Conservation (phyloP, 1,140 invertebrate genomes). For the Anagrus nilaparvatae region DNA sequence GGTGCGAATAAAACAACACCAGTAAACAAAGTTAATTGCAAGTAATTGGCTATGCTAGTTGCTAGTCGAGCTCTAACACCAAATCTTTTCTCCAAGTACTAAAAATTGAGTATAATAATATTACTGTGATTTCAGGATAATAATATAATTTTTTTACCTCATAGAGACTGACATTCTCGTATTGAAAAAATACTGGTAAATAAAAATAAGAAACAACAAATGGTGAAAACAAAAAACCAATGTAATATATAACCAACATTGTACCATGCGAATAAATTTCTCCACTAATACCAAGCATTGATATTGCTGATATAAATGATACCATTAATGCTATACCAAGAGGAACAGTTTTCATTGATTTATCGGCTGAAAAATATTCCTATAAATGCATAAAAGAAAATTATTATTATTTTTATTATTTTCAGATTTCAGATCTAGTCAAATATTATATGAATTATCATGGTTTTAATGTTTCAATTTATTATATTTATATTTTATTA, state of each 20-base stretch:
- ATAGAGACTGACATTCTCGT: slow-evolving; percentile 79
- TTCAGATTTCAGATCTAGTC: no score
- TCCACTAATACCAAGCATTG: slow-evolving; percentile 74
- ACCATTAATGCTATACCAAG: slow-evolving; percentile 85
- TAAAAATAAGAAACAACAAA: slow-evolving; percentile 70
- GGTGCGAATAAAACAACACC: slow-evolving; percentile 90
- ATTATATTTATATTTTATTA: no score
- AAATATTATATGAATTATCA: no score
- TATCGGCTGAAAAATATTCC: slow-evolving; percentile 76
- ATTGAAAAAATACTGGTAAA: slow-evolving; percentile 80
- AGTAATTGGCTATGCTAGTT: slow-evolving; percentile 64
- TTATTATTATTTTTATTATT: no score
- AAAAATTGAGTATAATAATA: no score
- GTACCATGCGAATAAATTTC: slow-evolving; percentile 77
- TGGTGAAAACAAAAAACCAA: slow-evolving; percentile 65
- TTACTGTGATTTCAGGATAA: no score
- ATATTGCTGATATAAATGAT: slow-evolving; percentile 90
- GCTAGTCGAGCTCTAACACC: slow-evolving; percentile 55
- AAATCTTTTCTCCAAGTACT: slow-evolving; percentile 79
- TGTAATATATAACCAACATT: slow-evolving; percentile 67
- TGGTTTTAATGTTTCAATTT: no score
- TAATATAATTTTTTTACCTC: slow-evolving; percentile 65
- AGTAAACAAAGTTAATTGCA: slow-evolving; percentile 83
- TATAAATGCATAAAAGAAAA: no score
- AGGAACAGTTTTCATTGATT: slow-evolving; percentile 64